Base-by-base conservation (phyloP, 2,113 vertebrate species). In the Haemorhous mexicanus region DNA sequence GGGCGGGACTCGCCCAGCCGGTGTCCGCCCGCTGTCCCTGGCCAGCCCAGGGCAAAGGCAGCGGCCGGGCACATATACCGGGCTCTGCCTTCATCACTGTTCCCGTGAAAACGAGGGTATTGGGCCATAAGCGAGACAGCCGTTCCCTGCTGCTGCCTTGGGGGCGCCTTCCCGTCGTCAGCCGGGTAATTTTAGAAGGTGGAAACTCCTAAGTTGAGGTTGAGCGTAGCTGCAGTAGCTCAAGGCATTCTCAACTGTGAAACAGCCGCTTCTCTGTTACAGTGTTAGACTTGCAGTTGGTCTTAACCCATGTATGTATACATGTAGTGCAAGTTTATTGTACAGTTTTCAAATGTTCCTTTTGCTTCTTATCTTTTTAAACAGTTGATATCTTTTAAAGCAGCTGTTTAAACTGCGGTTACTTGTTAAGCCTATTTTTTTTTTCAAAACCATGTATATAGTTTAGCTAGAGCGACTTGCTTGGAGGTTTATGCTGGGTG, bases 401-500 rank as follows among this genome's bases (percentile, higher is more conserved):
- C 26, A 69, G 74, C 16, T 44, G 15, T n/a, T 81, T 21, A 61
- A 87, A 30, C 6, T 63, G 32, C 13, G 74, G 28, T 16, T 64
- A 16, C 1, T 1, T 5, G 4, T 50, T 61, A 32, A 43, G 33
- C 5, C 3, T 33, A 0, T 24, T n/a, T 52, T n/a, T 52, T 50
- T 21, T 26, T 37, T 9, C 4, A 8, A 16, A 66, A 2, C 8
- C 1, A 2, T 12, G 0, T 47, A 2, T 1, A 0, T 56, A 2
- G 11, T 19, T n/a, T 30, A 55, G 22, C n/a, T 24, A 11, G 39
- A 2, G 1, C 9, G 4, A 1, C 68, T 20, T 47, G 44, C 4
- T 16, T 24, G 23, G 30, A 10, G 23, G 4, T 16, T n/a, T 43
- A 0, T 47, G 20, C 35, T 20, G 32, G 13, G 2, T 6, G 21